Conservation (phyloP, 2,113 vertebrate genomes). For the Anoura caudifer region DNA sequence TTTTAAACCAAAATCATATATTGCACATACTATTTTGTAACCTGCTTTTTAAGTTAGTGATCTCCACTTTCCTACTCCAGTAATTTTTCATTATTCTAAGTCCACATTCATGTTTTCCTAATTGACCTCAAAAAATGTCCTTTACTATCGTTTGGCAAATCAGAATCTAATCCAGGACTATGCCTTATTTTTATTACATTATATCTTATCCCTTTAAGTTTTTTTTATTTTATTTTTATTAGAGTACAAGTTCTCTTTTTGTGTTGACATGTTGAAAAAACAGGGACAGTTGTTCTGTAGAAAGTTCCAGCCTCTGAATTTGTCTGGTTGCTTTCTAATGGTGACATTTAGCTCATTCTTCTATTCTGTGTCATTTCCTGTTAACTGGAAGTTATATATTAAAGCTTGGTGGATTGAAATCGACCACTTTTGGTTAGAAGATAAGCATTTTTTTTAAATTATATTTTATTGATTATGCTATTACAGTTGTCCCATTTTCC, state of each 20-base stretch:
- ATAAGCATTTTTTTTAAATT: no score
- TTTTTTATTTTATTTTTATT: no score
- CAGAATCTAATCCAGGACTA: background rate
- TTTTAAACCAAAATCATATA: background rate
- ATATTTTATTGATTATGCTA: no score
- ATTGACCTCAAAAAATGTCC: background rate
- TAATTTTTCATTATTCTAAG: constrained; percentile 17
- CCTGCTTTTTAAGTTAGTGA: background rate
- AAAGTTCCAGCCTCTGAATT: constrained; percentile 18
- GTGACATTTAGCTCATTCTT: background rate
- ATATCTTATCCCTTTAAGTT: background rate
- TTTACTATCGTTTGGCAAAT: background rate
- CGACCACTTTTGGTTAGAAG: background rate
- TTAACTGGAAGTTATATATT: background rate
- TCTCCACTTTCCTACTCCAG: background rate
- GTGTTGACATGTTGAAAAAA: background rate
- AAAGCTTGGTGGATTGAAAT: background rate
- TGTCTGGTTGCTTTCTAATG: background rate
- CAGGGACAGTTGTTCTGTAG: background rate
- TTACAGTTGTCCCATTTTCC: no score
- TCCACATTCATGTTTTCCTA: background rate
- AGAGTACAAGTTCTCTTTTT: background rate
- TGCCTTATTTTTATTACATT: background rate
- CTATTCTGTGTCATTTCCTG: background rate
- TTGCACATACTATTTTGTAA: background rate